phyloP scores from a whole-genome alignment of 2,888 invertebrate species.

The Dorcus parallelipipedus region DNA sequence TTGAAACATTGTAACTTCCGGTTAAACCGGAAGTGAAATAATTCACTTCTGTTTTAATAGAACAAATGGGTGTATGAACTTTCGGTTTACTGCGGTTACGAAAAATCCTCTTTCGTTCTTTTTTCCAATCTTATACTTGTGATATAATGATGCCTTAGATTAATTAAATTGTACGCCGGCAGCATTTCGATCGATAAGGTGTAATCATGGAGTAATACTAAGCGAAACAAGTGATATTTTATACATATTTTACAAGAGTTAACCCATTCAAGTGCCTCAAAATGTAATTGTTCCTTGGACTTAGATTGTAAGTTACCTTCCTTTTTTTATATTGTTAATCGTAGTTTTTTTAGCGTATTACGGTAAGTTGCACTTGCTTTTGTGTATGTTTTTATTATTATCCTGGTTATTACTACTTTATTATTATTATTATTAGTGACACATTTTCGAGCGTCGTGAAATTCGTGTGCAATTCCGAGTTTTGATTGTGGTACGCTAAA shows the following conservation, averaged over 20 bases:
- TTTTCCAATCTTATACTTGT: slow-evolving; percentile 9
- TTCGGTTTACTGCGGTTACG: no score
- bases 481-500: neutral
- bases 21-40: no score
- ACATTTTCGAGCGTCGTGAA: no score
- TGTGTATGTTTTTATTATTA: neutral
- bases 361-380: slow-evolving; percentile 15
- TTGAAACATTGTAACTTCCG: no score
- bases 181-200: slow-evolving; percentile 14
- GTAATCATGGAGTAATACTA: slow-evolving; percentile 20
- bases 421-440: neutral
- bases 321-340: slow-evolving; percentile 10
- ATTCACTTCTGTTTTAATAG: no score
- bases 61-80: no score
- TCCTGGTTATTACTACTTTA: neutral
- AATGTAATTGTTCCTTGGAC: slow-evolving; percentile 36
- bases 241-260: slow-evolving; percentile 28
- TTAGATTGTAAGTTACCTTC: slow-evolving; percentile 30
- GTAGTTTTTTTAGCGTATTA: neutral
- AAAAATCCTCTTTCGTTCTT: no score
- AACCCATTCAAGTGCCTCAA: slow-evolving; percentile 38
- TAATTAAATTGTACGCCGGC: slow-evolving; percentile 12
- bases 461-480: neutral
- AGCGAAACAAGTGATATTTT: slow-evolving; percentile 32
- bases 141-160: slow-evolving; percentile 16